phyloP scores from a whole-genome alignment of 2,888 invertebrate genomes.

The Dioctria linearis region DNA sequence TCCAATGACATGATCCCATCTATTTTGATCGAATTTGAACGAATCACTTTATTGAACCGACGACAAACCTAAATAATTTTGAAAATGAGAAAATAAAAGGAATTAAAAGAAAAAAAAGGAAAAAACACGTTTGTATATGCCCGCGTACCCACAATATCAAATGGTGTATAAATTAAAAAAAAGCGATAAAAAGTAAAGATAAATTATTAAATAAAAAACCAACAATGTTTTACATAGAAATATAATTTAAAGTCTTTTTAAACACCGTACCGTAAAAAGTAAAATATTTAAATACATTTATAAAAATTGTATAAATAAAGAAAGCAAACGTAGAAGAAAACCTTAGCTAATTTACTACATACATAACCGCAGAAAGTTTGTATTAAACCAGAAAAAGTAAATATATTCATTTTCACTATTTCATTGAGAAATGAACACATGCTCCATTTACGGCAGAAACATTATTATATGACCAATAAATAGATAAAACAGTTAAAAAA shows the following conservation, averaged over 20 bases:
- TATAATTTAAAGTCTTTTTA: slow-evolving; percentile 33
- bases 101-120: background rate
- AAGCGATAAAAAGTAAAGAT: slow-evolving; percentile 21
- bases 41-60: no score
- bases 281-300: slow-evolving; percentile 38
- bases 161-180: background rate
- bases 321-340: slow-evolving; percentile 14
- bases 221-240: slow-evolving; percentile 2
- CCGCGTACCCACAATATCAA: slow-evolving; percentile 17
- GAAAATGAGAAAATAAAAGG: background rate
- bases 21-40: no score
- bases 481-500: background rate
- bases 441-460: no score
- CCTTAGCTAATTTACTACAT: slow-evolving; percentile 37
- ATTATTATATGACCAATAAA: slow-evolving; percentile 1
- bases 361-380: slow-evolving; percentile 34
- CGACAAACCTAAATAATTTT: background rate
- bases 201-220: slow-evolving; percentile 17
- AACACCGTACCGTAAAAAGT: slow-evolving; percentile 21
- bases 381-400: slow-evolving; percentile 14
- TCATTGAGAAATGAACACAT: background rate
- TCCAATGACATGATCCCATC: no score
- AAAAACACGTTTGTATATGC: slow-evolving; percentile 52
- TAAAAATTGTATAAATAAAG: slow-evolving; percentile 32
- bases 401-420: background rate